Conservation (phyloP, 2,888 invertebrate species). For the Nineta flava region DNA sequence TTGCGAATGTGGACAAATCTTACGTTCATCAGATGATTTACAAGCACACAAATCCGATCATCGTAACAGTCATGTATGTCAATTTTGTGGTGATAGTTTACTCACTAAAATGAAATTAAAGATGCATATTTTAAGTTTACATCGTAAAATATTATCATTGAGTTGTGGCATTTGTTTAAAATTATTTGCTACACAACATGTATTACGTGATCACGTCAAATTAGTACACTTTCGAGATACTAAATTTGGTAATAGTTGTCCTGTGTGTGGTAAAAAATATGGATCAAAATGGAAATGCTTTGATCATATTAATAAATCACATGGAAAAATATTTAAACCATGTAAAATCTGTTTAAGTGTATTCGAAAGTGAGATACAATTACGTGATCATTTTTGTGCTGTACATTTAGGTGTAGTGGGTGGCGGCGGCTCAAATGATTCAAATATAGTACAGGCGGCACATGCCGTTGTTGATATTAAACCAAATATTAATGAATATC, state of each 20-base stretch:
- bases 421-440: not conserved
- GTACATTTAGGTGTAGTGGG: conserved; percentile 18
- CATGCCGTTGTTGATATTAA: not conserved
- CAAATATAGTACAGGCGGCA: not conserved
- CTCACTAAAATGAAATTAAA: conserved; percentile 39
- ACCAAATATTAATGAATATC: not conserved
- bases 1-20: conserved; percentile 34
- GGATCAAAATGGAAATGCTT: conserved; percentile 41
- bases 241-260: conserved; percentile 34
- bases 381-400: conserved; percentile 31
- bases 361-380: conserved; percentile 33
- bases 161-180: conserved; percentile 40
- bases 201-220: conserved; percentile 36
- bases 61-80: conserved; percentile 34
- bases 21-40: conserved; percentile 34
- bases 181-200: conserved; percentile 35
- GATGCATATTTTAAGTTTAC: conserved; percentile 38
- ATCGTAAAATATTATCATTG: conserved; percentile 35
- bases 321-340: conserved; percentile 37
- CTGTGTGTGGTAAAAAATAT: conserved; percentile 41
- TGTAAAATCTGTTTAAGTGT: conserved; percentile 41
- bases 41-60: conserved; percentile 35
- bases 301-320: conserved; percentile 40
- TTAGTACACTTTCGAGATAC: conserved; percentile 32
- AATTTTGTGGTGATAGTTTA: conserved; percentile 38